Percentiles rank a stretch among this genome's conserved stretches.
phyloP scores from a whole-genome alignment of 1,140 invertebrate genomes.

The Leptinotarsa lineolata region DNA sequence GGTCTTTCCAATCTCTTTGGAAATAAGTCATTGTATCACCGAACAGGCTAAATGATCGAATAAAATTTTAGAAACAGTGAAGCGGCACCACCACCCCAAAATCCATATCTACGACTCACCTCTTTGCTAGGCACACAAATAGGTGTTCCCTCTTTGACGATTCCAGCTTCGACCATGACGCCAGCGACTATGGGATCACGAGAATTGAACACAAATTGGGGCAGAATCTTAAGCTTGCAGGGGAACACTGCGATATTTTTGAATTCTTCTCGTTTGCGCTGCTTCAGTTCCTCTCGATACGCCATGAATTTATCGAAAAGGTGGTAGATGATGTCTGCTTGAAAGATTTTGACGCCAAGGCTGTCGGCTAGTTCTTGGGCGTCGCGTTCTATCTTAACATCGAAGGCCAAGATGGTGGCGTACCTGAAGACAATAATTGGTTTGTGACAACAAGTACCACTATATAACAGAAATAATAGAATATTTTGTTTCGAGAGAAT shows the following conservation, averaged over 20 bases:
- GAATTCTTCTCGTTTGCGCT: conserved; percentile 91
- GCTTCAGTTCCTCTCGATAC: conserved; percentile 92
- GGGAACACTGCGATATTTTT: conserved; percentile 98
- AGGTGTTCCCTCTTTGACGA: conserved; percentile 94
- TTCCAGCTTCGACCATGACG: conserved; percentile 93
- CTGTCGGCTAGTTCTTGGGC: conserved; percentile 96
- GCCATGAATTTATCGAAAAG: conserved; percentile 97
- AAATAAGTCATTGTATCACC: no score
- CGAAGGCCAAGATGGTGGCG: conserved; percentile 98
- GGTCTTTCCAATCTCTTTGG: no score
- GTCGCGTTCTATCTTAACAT: conserved; percentile 97
- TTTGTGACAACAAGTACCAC: no score
- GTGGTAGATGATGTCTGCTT: conserved; percentile 99
- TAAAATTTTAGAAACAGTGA: no score
- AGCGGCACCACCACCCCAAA: no score
- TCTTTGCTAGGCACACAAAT: conserved; percentile 96
- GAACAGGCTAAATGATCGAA: no score
- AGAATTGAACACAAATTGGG: conserved; percentile 95
- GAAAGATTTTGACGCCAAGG: conserved; percentile 94
- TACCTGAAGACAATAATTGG: conserved; percentile 63
- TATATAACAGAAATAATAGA: no score
- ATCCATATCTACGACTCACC: conserved; percentile 59
- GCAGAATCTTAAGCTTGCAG: conserved; percentile 82
- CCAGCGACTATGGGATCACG: conserved; percentile 97
- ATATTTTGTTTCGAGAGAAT: no score